Conservation (phyloP, 2,797 vertebrate genomes). For the Lateolabrax maculatus region DNA sequence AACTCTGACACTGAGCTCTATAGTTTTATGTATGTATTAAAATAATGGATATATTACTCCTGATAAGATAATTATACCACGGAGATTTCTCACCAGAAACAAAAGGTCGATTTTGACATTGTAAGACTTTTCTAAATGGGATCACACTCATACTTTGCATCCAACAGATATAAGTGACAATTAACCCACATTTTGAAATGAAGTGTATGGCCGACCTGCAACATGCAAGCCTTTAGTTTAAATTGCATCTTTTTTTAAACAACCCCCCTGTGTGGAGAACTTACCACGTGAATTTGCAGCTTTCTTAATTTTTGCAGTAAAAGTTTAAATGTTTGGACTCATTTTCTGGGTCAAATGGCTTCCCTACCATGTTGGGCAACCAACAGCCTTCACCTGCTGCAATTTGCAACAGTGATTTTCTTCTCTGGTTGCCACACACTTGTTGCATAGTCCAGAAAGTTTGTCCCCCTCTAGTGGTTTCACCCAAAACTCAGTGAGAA, state of each 20-base stretch:
- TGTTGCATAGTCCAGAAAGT: neutral
- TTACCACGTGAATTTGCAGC: conserved; percentile 45
- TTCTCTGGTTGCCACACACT: conserved; percentile 34
- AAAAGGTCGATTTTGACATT: conserved; percentile 6
- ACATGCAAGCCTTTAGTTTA: neutral
- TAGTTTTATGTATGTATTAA: neutral
- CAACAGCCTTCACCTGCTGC: conserved; percentile 62
- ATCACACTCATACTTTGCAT: no score
- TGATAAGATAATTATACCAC: conserved; percentile 1
- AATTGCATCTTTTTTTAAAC: neutral
- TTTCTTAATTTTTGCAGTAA: conserved; percentile 10
- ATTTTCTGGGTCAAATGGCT: conserved; percentile 18
- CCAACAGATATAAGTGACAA: neutral
- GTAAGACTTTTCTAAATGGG: neutral
- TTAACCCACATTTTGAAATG: neutral
- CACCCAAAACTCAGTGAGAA: conserved; percentile 5
- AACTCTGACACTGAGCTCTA: neutral
- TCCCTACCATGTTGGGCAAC: conserved; percentile 5
- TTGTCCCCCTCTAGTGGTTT: conserved; percentile 78
- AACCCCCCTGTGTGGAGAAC: neutral
- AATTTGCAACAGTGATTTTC: conserved; percentile 22
- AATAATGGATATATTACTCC: neutral
- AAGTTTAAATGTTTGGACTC: conserved; percentile 2
- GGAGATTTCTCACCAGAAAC: conserved; percentile 3
- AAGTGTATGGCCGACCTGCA: neutral